These are phyloP conservation scores for Pseudorhiza aurosa DNA, from an alignment of 30 jellyfish, hydroid and myxozoan species.

Conservation along the genomic window DNA sequence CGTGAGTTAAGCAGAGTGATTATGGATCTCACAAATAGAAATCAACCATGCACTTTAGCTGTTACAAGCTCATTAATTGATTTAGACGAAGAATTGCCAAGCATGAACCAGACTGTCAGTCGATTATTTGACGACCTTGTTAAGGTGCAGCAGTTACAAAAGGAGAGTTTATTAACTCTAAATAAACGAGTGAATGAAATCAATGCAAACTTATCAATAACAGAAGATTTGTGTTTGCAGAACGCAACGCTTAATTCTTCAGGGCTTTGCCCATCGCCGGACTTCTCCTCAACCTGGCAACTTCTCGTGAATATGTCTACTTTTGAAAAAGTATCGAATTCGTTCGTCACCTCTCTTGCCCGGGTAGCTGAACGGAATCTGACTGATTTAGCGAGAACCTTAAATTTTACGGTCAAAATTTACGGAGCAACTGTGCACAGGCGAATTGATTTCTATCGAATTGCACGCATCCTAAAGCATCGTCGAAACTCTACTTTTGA, in stretches of 20 bases:
- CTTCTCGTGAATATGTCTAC: background rate
- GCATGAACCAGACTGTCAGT: background rate
- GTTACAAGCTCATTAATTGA: background rate
- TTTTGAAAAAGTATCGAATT: conserved; percentile 1
- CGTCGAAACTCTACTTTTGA: conserved; percentile 11
- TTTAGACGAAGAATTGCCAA: conserved; percentile 3
- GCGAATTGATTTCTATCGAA: conserved; percentile 7
- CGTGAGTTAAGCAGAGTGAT: background rate
- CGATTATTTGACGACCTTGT: background rate
- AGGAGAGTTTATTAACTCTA: background rate
- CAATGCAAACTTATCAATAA: background rate
- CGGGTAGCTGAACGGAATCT: conserved; percentile 1
- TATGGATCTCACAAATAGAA: background rate
- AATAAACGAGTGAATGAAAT: background rate
- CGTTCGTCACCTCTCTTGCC: background rate
- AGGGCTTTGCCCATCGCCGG: conserved; percentile 51
- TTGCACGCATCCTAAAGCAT: background rate
- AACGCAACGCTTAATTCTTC: conserved; percentile 4
- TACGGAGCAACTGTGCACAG: background rate
- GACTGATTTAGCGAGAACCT: conserved; percentile 1
- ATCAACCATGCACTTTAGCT: background rate
- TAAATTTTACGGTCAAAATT: background rate
- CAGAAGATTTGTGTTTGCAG: background rate
- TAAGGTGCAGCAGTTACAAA: background rate
- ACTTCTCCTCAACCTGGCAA: background rate